Percentiles rank a stretch among this genome's conserved stretches.
phyloP scores from a whole-genome alignment of 2,888 invertebrate genomes.

The Xylota segnis region DNA sequence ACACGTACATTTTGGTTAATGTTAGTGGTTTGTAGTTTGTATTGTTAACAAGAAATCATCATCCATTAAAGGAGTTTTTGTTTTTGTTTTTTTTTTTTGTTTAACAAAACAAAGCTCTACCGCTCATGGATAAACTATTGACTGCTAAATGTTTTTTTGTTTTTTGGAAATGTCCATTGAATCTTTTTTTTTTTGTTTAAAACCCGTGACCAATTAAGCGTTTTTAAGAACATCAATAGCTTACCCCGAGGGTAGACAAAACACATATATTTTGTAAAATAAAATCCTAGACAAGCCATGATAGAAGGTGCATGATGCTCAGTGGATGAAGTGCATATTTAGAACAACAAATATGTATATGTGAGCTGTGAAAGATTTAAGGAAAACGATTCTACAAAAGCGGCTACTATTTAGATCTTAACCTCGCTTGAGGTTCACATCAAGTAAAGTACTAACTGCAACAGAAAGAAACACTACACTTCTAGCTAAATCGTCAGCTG shows the following conservation, averaged over 20 bases:
- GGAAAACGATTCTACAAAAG: too few species aligned
- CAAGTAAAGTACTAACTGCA: too few species aligned
- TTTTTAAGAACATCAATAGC: constrained; percentile 85
- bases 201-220: constrained; percentile 67
- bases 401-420: too few species aligned
- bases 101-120: constrained; percentile 77
- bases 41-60: constrained; percentile 17
- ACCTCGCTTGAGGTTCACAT: too few species aligned
- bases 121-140: constrained; percentile 90
- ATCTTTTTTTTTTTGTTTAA: constrained; percentile 75
- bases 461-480: too few species aligned
- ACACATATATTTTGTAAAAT: neutral
- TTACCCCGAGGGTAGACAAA: constrained; percentile 80
- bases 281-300: constrained; percentile 7
- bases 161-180: constrained; percentile 44
- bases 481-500: too few species aligned
- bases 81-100: constrained; percentile 1
- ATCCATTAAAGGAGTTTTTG: neutral
- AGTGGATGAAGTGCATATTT: neutral
- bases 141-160: constrained; percentile 80
- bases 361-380: neutral
- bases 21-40: constrained; percentile 35
- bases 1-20: constrained; percentile 58
- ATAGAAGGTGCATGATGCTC: neutral
- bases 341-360: too few species aligned